Evolutionary conservation across 2,888 invertebrate genomes (phyloP).

Genomic region (Eristalis arbustorum): DNA sequence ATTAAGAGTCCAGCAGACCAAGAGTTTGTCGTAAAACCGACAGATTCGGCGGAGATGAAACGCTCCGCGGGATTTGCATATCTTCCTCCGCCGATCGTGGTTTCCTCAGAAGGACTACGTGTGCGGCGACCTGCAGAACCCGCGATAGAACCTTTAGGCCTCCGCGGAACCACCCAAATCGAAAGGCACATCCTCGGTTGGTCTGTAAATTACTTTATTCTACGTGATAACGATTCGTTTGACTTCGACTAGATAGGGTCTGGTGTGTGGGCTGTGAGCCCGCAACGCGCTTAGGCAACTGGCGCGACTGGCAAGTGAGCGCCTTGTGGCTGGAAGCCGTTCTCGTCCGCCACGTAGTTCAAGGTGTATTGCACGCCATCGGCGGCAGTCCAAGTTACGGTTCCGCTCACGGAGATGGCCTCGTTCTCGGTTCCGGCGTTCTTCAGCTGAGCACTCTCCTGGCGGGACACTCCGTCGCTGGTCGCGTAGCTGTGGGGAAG

Average conservation of each 20-base stretch:
- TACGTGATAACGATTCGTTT: constrained; percentile 14
- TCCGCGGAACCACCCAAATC: background rate
- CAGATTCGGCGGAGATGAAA: background rate
- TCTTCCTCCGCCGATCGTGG: background rate
- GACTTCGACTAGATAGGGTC: constrained; percentile 28
- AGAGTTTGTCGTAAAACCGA: background rate
- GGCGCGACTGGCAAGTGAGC: constrained; percentile 74
- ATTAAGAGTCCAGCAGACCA: background rate
- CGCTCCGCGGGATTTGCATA: background rate
- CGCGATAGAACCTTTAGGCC: background rate
- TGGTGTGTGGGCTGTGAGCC: background rate
- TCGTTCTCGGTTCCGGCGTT: constrained; percentile 77
- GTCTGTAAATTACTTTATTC: constrained; percentile 9
- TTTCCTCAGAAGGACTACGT: too few species aligned
- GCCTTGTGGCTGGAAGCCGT: constrained; percentile 76
- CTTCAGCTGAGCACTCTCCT: constrained; percentile 77
- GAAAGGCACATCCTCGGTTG: background rate
- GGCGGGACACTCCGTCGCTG: constrained; percentile 78
- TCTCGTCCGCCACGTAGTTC: constrained; percentile 76
- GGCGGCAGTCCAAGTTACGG: constrained; percentile 81
- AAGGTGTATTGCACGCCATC: constrained; percentile 83
- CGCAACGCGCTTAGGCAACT: background rate
- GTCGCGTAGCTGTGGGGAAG: constrained; percentile 76
- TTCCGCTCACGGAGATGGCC: constrained; percentile 78
- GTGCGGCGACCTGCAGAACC: too few species aligned